These are phyloP conservation scores for Coptodon rendalli DNA, from an alignment of 2,113 vertebrate species.

Conservation along the genomic window DNA sequence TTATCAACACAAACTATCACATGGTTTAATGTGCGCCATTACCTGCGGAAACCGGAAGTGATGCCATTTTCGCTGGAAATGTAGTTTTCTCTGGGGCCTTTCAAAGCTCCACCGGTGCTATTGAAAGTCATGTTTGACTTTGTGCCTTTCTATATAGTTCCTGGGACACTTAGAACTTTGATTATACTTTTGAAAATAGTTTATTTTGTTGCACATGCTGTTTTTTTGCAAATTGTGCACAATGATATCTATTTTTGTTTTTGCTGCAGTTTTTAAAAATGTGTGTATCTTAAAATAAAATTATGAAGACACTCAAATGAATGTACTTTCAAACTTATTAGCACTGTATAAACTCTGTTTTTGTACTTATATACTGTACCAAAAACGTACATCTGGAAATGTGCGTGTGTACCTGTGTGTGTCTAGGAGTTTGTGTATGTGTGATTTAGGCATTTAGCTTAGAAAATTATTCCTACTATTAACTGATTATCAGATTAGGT, in stretches of 20 bases:
- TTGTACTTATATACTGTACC: not conserved
- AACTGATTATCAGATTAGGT: not conserved
- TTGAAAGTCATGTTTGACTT: not conserved
- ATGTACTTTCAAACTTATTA: not conserved
- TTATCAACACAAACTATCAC: not conserved
- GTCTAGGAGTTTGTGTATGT: not conserved
- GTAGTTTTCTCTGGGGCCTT: not conserved
- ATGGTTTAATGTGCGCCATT: not conserved
- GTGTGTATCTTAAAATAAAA: fast-evolving
- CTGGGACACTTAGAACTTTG: not conserved
- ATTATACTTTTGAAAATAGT: not conserved
- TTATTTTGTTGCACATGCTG: not conserved
- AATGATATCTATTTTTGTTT: not conserved
- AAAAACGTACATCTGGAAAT: not conserved
- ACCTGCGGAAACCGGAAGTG: not conserved
- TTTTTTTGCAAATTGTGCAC: not conserved
- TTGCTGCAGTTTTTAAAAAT: not conserved
- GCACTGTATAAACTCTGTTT: fast-evolving
- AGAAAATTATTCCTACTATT: not conserved
- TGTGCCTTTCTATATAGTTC: not conserved
- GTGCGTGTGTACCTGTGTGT: not conserved
- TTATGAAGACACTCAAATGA: not conserved
- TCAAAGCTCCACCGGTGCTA: not conserved
- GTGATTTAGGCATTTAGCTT: not conserved
- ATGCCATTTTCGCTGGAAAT: not conserved